These are phyloP conservation scores for Microtus oregoni DNA, from an alignment of 2,113 vertebrate species.

Conservation along the genomic window DNA sequence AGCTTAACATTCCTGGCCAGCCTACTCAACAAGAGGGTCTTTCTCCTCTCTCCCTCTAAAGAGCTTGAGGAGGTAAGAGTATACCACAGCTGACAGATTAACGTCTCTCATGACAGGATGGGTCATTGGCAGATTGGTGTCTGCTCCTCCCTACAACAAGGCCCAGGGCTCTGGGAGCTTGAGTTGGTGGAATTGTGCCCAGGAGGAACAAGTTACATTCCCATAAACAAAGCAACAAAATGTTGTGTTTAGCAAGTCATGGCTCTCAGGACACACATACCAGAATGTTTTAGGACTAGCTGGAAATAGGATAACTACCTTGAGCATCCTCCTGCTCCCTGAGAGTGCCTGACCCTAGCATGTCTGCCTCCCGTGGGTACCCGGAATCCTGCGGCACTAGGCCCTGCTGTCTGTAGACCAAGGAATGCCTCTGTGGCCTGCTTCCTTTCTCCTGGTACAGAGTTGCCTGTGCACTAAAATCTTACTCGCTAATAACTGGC, in stretches of 20 bases:
- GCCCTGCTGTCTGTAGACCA: neutral
- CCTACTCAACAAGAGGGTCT: constrained; percentile 66
- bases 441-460: neutral
- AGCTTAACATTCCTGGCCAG: constrained; percentile 77
- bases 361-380: neutral
- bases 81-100: constrained; percentile 28
- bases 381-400: neutral
- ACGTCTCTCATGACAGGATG: constrained; percentile 3
- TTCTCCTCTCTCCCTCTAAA: constrained; percentile 53
- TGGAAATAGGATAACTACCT: neutral
- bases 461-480: neutral
- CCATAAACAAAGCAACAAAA: neutral
- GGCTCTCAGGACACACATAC: neutral
- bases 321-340: neutral
- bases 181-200: neutral
- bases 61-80: constrained; percentile 41
- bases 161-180: neutral
- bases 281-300: neutral
- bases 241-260: neutral
- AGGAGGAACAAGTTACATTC: neutral
- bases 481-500: neutral
- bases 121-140: neutral
- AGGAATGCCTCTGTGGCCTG: neutral
- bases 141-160: neutral
- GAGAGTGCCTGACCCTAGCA: neutral